phyloP scores from a whole-genome alignment of 2,888 invertebrate genomes.

The Xestobium rufovillosum region DNA sequence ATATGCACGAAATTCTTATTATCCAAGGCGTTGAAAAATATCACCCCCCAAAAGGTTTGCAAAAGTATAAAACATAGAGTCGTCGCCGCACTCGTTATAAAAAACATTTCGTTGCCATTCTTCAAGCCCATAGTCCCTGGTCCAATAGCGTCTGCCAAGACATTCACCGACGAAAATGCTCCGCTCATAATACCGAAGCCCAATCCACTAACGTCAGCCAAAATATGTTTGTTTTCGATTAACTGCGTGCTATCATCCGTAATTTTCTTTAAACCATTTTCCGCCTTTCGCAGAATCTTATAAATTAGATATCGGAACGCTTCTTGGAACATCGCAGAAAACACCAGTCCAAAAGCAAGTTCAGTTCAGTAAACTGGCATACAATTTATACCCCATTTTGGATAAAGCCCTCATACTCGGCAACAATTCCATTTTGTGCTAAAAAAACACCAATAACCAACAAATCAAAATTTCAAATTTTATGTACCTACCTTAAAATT shows the following conservation, averaged over 20 bases:
- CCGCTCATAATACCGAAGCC: conserved; percentile 97
- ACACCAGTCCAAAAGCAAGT: conserved; percentile 80
- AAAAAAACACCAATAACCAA: too few relatives aligned
- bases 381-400: conserved; percentile 91
- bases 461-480: too few relatives aligned
- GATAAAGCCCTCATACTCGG: conserved; percentile 74
- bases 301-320: conserved; percentile 76
- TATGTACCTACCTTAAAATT: conserved; percentile 84
- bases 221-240: conserved; percentile 82
- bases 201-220: conserved; percentile 93
- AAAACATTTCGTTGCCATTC: conserved; percentile 78
- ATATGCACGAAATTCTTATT: conserved; percentile 63
- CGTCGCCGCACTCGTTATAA: conserved; percentile 79
- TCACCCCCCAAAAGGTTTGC: conserved; percentile 92
- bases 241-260: conserved; percentile 60
- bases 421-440: conserved; percentile 89
- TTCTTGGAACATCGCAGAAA: conserved; percentile 91
- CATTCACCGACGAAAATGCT: conserved; percentile 89
- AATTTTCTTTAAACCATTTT: conserved; percentile 85
- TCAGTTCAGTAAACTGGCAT: conserved; percentile 95
- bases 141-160: conserved; percentile 88
- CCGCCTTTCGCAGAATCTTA: conserved; percentile 71
- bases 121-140: conserved; percentile 91
- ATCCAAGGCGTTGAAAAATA: conserved; percentile 80
- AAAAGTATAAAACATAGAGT: conserved; percentile 84